Evolutionary conservation across 2,113 vertebrate species (phyloP), one percentile per base, ranked within the genome.

Genomic region (Bubalus kerabau): DNA sequence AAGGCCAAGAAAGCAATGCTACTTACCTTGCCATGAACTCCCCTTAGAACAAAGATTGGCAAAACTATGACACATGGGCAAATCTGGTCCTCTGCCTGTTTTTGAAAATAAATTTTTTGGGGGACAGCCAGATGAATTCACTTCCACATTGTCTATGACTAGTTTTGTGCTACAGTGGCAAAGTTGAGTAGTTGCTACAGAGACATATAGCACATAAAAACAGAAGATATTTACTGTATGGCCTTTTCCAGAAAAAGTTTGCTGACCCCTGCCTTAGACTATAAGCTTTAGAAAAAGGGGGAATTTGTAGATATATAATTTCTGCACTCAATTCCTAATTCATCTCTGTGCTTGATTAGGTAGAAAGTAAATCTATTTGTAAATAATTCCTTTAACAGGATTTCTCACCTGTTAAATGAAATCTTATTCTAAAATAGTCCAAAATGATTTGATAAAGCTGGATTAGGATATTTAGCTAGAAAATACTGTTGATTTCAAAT

Each of bases 391-490:
- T 74, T 93, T 91, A 95, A 59, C 14, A 82, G 54, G 28, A 86
- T 82, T 84, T 64, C 36, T 94, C 6, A 28, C 64, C n/a, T 88
- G 64, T 71, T 71, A 95, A 95, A 40, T 76, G 50, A 92, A 86
- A 52, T 89, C 43, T 74, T 92, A 85, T 86, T 95, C 59, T 86
- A 59, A 59, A 96, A 50, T 94, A 10, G 8, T 64, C 0, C 19
- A 71, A 71, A 87, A 83, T 87, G 4, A 80, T 97, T 95, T 86
- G 26, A 94, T 89, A 74, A 97, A 67, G 8, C 50, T 97, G n/a
- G 1, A 21, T 88, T 57, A 76, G 14, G 32, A 80, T 67, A 92
- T 92, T 93, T 60, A 94, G 19, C 26, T 95, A 40, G 30, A 87
- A 91, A 94, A 82, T 60, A 46, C 32, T 60, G 2, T 91, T 82